phyloP scores from a whole-genome alignment of 2,888 invertebrate genomes.

The Sylvicola cinctus region DNA sequence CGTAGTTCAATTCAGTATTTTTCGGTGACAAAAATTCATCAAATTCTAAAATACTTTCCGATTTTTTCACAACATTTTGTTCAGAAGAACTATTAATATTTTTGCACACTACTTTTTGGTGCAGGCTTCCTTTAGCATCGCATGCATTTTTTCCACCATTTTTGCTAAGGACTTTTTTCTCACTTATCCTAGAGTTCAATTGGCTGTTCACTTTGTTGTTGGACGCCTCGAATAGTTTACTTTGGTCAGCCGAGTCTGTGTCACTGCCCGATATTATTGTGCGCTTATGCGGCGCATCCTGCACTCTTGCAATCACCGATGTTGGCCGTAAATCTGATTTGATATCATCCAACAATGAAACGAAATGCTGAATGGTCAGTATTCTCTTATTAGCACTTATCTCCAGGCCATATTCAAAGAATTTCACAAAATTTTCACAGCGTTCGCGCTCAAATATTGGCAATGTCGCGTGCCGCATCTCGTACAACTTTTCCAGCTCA shows the following conservation, averaged over 20 bases:
- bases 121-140: neutral
- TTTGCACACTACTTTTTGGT: neutral
- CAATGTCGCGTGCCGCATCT: slow-evolving; percentile 5
- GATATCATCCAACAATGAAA: slow-evolving; percentile 1
- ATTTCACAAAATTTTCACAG: slow-evolving; percentile 6
- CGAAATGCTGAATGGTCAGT: slow-evolving; percentile 6
- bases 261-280: too few relatives aligned
- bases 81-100: neutral
- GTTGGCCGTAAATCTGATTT: neutral
- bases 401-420: slow-evolving; percentile 7
- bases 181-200: too few relatives aligned
- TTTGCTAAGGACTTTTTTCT: too few relatives aligned
- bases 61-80: neutral
- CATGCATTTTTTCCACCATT: too few relatives aligned
- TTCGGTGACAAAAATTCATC: slow-evolving; percentile 5
- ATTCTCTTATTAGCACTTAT: slow-evolving; percentile 6
- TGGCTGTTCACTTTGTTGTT: too few relatives aligned
- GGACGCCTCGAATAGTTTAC: too few relatives aligned
- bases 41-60: slow-evolving; percentile 5
- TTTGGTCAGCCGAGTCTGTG: too few relatives aligned
- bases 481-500: slow-evolving; percentile 8
- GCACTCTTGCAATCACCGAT: too few relatives aligned
- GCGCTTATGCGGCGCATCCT: too few relatives aligned
- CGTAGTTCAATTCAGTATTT: slow-evolving; percentile 4
- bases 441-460: slow-evolving; percentile 7